Conservation (phyloP, 2,113 vertebrate genomes). For the Laticauda colubrina region DNA sequence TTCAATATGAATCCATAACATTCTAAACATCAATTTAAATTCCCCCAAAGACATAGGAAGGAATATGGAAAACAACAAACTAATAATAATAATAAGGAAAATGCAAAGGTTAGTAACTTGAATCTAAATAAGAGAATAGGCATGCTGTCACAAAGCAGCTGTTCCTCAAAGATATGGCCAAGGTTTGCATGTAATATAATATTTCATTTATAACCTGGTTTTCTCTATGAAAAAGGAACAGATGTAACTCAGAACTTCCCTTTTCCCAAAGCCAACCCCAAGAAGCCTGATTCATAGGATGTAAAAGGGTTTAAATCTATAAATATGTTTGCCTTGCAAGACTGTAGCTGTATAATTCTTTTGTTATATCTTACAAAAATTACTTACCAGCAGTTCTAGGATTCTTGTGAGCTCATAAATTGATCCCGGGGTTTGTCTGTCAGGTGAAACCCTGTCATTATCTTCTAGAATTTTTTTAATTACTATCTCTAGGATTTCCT, state of each 20-base stretch:
- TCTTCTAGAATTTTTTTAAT: neutral
- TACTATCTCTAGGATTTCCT: neutral
- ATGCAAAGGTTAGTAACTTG: neutral
- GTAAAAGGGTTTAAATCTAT: neutral
- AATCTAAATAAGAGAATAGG: neutral
- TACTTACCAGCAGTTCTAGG: neutral
- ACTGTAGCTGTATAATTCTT: neutral
- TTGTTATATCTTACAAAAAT: neutral
- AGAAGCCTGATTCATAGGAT: neutral
- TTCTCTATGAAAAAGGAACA: neutral
- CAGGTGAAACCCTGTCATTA: neutral
- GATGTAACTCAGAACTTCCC: neutral
- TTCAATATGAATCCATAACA: neutral
- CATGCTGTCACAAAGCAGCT: neutral
- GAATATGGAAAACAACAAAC: no score
- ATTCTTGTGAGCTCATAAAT: neutral
- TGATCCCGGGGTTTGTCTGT: neutral
- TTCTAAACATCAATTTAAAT: neutral
- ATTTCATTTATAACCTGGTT: neutral
- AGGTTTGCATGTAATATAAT: neutral
- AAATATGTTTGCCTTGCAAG: neutral
- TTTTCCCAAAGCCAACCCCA: neutral
- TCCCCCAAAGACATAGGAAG: neutral
- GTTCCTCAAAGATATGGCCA: neutral
- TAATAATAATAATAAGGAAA: neutral